These are phyloP conservation scores for Achroia grisella DNA, from an alignment of 1,140 invertebrate species.

Conservation along the genomic window DNA sequence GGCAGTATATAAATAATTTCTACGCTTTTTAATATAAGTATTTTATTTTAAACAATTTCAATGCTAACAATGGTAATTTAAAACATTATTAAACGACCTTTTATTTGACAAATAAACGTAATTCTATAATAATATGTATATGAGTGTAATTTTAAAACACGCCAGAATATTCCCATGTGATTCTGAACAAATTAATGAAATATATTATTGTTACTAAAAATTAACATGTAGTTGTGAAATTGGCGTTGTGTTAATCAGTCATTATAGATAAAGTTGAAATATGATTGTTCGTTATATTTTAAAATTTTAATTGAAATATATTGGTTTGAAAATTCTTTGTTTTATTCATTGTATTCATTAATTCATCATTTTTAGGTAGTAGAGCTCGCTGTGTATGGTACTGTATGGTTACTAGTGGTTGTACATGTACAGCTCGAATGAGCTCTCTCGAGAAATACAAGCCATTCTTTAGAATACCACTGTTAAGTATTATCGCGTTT, in stretches of 20 bases:
- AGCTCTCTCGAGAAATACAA: too few species aligned
- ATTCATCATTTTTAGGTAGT: too few species aligned
- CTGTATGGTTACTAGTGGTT: too few species aligned
- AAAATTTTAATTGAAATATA: constrained; percentile 53
- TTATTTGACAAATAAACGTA: neutral
- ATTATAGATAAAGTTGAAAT: constrained; percentile 38
- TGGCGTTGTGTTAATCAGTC: constrained; percentile 53
- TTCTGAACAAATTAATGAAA: constrained; percentile 14
- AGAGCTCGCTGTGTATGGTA: too few species aligned
- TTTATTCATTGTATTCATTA: neutral
- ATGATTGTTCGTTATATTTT: constrained; percentile 51
- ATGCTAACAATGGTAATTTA: too few species aligned
- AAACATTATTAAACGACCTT: neutral
- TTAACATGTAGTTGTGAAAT: constrained; percentile 53
- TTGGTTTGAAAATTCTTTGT: constrained; percentile 24
- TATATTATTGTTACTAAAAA: constrained; percentile 19
- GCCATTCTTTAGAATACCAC: too few species aligned
- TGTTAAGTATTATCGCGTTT: too few species aligned
- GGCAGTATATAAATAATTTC: too few species aligned
- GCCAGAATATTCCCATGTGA: constrained; percentile 14
- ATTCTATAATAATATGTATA: neutral
- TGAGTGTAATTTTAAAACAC: constrained; percentile 5
- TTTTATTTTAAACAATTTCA: too few species aligned
- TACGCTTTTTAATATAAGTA: too few species aligned
- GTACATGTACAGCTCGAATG: too few species aligned